Conservation (phyloP, 2,797 vertebrate genomes). For the Chloroceryle amazona region DNA sequence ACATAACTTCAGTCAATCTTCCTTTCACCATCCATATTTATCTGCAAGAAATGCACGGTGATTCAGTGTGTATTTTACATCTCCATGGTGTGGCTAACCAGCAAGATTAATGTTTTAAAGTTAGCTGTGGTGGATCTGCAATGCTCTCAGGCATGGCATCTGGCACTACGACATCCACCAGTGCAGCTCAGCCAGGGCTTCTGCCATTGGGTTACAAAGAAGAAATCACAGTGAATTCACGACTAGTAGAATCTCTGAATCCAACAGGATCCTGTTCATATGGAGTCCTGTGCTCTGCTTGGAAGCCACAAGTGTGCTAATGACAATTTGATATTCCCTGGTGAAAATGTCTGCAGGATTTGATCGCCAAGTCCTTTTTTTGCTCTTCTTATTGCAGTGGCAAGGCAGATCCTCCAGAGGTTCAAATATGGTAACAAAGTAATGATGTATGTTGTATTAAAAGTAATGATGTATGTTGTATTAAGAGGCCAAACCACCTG, state of each 20-base stretch:
- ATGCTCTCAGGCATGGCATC: not conserved
- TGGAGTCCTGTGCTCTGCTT: not conserved
- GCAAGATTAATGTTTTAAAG: not conserved
- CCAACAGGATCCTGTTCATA: not conserved
- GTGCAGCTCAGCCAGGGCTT: not conserved
- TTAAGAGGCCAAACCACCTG: not conserved
- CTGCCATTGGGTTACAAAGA: not conserved
- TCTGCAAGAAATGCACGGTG: not conserved
- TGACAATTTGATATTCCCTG: not conserved
- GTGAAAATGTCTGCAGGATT: not conserved
- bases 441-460: not conserved
- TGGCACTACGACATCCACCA: not conserved
- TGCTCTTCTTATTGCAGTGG: not conserved
- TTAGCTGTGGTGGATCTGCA: not conserved
- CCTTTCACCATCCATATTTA: not conserved
- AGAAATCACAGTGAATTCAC: not conserved
- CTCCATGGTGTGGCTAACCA: not conserved
- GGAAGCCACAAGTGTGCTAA: not conserved
- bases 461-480: not conserved
- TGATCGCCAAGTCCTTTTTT: not conserved
- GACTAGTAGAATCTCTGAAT: not conserved
- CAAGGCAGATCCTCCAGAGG: not conserved
- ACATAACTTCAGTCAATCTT: not conserved
- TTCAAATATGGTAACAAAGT: not conserved
- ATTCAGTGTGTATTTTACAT: not conserved